phyloP scores from a whole-genome alignment of 2,888 invertebrate species.

The Standfussiana lucernea region DNA sequence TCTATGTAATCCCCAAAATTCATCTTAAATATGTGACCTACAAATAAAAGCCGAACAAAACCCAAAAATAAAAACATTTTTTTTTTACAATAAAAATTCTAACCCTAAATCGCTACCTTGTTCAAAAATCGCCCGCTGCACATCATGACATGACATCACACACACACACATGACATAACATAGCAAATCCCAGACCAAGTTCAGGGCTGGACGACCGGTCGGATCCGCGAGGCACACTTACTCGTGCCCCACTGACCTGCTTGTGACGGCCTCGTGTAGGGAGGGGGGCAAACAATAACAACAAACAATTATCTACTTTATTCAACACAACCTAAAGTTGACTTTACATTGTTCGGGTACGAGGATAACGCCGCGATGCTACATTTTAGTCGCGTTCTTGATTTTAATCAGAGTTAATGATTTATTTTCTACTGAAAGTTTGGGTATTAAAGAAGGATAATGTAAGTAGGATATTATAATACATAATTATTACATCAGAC shows the following conservation, averaged over 20 bases:
- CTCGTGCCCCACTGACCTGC: constrained; percentile 78
- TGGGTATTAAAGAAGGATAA: constrained; percentile 38
- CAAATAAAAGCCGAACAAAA: neutral
- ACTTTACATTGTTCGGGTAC: constrained; percentile 23
- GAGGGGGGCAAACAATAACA: constrained; percentile 53
- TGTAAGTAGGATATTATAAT: constrained; percentile 24
- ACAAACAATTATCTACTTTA: constrained; percentile 59
- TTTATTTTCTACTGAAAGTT: constrained; percentile 54
- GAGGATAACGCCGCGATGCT: constrained; percentile 57
- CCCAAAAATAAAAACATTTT: neutral
- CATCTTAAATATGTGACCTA: neutral
- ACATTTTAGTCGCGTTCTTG: constrained; percentile 58
- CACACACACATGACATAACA: constrained; percentile 73
- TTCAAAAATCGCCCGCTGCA: constrained; percentile 23
- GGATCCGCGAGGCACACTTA: constrained; percentile 75
- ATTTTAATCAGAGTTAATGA: constrained; percentile 60
- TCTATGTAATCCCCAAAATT: neutral
- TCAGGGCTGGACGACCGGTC: constrained; percentile 83
- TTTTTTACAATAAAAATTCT: neutral
- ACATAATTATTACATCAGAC: constrained; percentile 30
- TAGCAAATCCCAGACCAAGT: constrained; percentile 80
- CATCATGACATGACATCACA: constrained; percentile 63
- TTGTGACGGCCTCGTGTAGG: constrained; percentile 68
- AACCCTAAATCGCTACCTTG: constrained; percentile 5
- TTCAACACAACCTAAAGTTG: constrained; percentile 30